Base-by-base conservation (phyloP, 2,888 invertebrate species). In the Flexamia atlantica region DNA sequence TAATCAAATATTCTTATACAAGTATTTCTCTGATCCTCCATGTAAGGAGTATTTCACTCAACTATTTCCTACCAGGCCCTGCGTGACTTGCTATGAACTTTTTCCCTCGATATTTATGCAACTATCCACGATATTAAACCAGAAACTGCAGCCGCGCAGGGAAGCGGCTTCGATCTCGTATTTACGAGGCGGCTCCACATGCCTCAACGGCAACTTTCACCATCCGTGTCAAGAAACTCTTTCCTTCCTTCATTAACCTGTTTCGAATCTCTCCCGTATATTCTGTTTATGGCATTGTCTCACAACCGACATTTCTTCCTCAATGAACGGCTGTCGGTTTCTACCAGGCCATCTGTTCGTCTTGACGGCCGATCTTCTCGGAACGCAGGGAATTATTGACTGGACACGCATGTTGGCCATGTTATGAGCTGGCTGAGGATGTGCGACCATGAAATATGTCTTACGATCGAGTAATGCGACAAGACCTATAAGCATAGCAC, bases 261-360 rank as follows among this genome's bases (percentile, higher is more conserved):
- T 79, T 79, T 79, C 57, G 36, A 36, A 79, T 79, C 79, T 79
- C 76, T 46, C 79, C 57, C 79, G 79, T 79, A 79, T 57, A 57
- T 30, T 79, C 79, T 79, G 79, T 79, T 79, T 79, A 79, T 79
- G 79, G 79, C 79, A 79, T 79, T 79, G 79, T 79, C 79, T 79
- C 28, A 79, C 79, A 23, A 42, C 60, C 74, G 76, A 79, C 79
- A 79, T 17, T 79, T 79, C 76, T 76, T 79, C 57, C 79, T 79
- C 57, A 79, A 79, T 79, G 79, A 79, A 76, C 42, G 28, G n/a
- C 30, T 40, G 50, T 57, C 79, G 57, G 50, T 76, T 76, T 76
- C 76, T 76, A 57, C 28, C 50, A 42, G 57, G 36, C 79, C 79
- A 79, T 79, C 57, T 79, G 79, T 20, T 57, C 36, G 25, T 10